These are phyloP conservation scores for Hypercompe scribonia DNA, from an alignment of 2,888 invertebrate genomes.

Conservation along the genomic window DNA sequence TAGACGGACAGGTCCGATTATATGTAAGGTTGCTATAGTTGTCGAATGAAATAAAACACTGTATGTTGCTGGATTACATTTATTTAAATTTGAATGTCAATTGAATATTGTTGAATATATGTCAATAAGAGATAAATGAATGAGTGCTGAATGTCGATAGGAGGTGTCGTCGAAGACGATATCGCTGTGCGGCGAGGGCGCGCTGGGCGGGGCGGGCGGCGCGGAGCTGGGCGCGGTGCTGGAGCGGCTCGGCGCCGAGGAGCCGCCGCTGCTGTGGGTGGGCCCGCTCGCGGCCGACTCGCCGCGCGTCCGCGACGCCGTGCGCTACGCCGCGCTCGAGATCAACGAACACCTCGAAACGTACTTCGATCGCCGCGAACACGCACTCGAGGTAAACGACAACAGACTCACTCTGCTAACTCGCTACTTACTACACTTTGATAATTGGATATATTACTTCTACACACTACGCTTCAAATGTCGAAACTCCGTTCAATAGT, in stretches of 20 bases:
- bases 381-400: conserved; percentile 90
- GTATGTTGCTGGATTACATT: not conserved
- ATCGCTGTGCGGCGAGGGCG: conserved; percentile 69
- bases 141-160: no score
- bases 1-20: no score
- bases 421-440: not conserved
- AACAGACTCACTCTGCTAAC: not conserved
- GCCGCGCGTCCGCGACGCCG: conserved; percentile 91
- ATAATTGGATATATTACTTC: not conserved
- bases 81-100: not conserved
- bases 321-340: conserved; percentile 96
- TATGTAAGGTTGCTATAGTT: not conserved
- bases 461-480: no score
- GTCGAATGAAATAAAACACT: not conserved
- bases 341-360: conserved; percentile 98
- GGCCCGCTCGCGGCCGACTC: conserved; percentile 90
- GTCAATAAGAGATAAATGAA: no score
- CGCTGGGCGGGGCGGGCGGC: conserved; percentile 64
- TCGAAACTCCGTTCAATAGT: no score
- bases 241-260: conserved; percentile 88
- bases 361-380: conserved; percentile 96
- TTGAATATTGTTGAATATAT: not conserved
- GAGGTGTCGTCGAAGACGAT: conserved; percentile 93
- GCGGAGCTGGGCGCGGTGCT: conserved; percentile 85
- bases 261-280: conserved; percentile 96